phyloP scores from a whole-genome alignment of 1,140 invertebrate species.

The Conus ventricosus region DNA sequence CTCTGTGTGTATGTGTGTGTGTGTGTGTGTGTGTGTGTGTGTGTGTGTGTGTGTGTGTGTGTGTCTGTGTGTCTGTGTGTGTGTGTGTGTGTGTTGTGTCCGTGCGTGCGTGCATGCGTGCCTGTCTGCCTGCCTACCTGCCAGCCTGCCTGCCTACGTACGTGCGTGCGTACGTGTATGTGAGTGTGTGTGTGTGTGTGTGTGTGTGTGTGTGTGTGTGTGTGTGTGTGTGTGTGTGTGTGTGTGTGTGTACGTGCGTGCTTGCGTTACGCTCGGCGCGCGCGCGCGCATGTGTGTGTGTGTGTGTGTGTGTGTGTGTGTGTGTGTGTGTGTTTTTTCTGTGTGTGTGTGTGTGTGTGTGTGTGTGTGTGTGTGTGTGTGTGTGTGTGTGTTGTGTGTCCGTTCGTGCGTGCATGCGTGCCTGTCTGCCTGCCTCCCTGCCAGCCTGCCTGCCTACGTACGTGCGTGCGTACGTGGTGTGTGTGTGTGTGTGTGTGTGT shows the following conservation, averaged over 20 bases:
- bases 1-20: not conserved
- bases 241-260: not conserved
- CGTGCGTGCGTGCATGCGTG: not conserved
- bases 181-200: conserved; percentile 13
- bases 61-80: conserved; percentile 1
- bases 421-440: no score
- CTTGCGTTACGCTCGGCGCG: not conserved
- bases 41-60: not conserved
- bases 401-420: no score
- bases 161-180: not conserved
- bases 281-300: conserved; percentile 23
- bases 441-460: no score
- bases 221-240: not conserved
- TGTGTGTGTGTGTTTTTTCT: not conserved
- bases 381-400: no score
- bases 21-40: not conserved
- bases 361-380: no score
- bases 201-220: conserved; percentile 1
- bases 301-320: conserved; percentile 23
- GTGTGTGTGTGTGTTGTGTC: not conserved
- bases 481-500: no score
- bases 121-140: not conserved
- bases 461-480: no score
- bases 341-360: no score
- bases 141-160: not conserved